Base-by-base conservation (phyloP, 2,888 invertebrate genomes). In the Physocephala rufipes region DNA sequence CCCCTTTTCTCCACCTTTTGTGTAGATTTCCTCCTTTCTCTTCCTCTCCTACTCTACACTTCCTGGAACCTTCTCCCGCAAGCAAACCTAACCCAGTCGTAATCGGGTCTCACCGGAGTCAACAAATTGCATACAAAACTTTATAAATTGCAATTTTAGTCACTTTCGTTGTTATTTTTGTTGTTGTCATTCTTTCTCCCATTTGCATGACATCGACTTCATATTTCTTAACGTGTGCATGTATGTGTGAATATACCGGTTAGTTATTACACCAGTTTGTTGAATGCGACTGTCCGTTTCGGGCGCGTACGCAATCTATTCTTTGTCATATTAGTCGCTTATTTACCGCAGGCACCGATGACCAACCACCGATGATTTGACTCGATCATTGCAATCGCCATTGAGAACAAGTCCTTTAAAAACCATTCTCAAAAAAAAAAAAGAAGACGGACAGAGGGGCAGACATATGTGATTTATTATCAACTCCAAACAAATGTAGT, bases 161-260 rank as follows among this genome's bases (percentile, higher is more conserved):
- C 26, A 26, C 12, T 64, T 45, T 2, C 28, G 13, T 28, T 49
- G n/a, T 53, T n/a, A 9, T 65, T 65, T 16, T 49, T 53, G 64
- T 58, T 58, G 67, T 59, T 47, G 72, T 51, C 49, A 63, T 71
- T 72, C 71, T 70, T 70, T 72, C 65, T 72, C 70, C 67, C 65
- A 70, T 24, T 63, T 63, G 72, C 63, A 64, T 26, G 2, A 28
- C 49, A n/a, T 43, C 28, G 15, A 55, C 24, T 24, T 21, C 3
- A 30, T 9, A 55, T 67, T 72, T 72, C 71, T 43, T 69, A 59
- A 43, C 71, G 62, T 71, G 70, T 64, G 67, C 67, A 24, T 26
- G n/a, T n/a, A n/a, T n/a, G n/a, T n/a, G n/a, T n/a, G n/a, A n/a
- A n/a, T n/a, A n/a, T n/a, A n/a, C n/a, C n/a, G n/a, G 67, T 47